Percentiles rank a stretch among this genome's conserved stretches.
Conservation (phyloP, 2,113 vertebrate genomes). For the Hyperopisus bebe region DNA sequence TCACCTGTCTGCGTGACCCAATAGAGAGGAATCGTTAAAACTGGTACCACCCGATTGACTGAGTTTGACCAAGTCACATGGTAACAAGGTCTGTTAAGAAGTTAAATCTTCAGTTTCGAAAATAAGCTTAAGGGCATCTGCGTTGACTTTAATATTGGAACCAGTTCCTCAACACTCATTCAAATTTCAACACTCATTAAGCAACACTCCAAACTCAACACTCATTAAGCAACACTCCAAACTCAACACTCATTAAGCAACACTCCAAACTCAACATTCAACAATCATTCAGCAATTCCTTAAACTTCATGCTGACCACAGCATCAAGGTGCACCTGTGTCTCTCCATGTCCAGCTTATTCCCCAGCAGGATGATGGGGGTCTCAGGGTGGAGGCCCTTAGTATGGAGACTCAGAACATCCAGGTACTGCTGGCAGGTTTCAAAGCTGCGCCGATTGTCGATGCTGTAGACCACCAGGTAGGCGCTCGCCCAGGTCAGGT, state of each 20-base stretch:
- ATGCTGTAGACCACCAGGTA: conserved; percentile 85
- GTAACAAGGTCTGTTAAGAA: neutral
- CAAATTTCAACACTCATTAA: neutral
- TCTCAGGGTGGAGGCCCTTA: conserved; percentile 54
- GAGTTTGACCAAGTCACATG: neutral
- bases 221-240: neutral
- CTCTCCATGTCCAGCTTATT: conserved; percentile 90
- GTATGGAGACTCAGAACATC: conserved; percentile 60
- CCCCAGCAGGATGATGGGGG: conserved; percentile 72
- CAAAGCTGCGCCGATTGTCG: conserved; percentile 68
- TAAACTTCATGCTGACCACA: neutral
- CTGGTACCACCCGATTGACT: neutral
- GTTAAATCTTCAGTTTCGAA: neutral
- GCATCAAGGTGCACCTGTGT: conserved; percentile 65
- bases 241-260: neutral
- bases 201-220: neutral
- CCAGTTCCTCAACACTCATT: neutral
- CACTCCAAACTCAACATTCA: too few relatives aligned
- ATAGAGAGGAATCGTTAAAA: neutral
- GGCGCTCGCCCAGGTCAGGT: conserved; percentile 74
- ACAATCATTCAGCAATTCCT: neutral
- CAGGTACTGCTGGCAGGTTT: conserved; percentile 69
- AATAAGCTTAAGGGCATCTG: neutral
- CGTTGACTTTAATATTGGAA: neutral
- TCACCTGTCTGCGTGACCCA: conserved; percentile 68